Base-by-base conservation (phyloP, 2,113 vertebrate genomes). In the Pluvianellus socialis region DNA sequence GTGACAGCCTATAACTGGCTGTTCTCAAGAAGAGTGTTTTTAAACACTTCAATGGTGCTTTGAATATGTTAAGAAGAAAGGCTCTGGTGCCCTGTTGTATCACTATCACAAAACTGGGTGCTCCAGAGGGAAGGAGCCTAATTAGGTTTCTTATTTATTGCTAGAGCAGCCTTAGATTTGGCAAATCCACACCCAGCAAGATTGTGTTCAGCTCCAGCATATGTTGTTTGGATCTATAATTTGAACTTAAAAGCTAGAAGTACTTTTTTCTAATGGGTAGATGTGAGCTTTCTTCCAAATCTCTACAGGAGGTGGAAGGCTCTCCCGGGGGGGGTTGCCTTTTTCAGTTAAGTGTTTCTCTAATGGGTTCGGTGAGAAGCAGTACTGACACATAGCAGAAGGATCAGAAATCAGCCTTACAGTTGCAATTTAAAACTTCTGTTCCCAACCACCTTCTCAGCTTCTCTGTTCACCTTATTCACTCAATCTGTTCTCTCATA, bases 341-440 rank as follows among this genome's bases (percentile, higher is more conserved):
- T 96, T 94, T 94, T 59, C 95, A 91, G 86, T 84, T 94, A 92
- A 96, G 94, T 71, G 80, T 96, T 96, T 94, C 80, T 96, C n/a
- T 96, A 96, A 96, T 89, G 93, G 96, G 44, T 45, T 95, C 11
- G 7, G 94, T 67, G 68, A 71, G 90, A 84, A 90, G 63, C 86
- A 62, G 72, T 33, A 33, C 79, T 73, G 94, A 73, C 83, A 80
- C 32, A 49, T 13, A 76, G 71, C 83, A 94, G 80, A 84, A 91
- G 59, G 86, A 92, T 70, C 75, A 94, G 67, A 86, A 94, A 92
- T 74, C 71, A 86, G 71, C 70, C 58, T 62, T 52, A 28, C 23
- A 79, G 67, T 30, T 0, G 1, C 44, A 52, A 30, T 45, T 73
- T 66, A 86, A 88, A 95, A 44, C 63, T 93, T 52, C 75, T 76